These are phyloP conservation scores for Actinemys pallida DNA, from an alignment of 2,113 vertebrate species.

Conservation along the genomic window DNA sequence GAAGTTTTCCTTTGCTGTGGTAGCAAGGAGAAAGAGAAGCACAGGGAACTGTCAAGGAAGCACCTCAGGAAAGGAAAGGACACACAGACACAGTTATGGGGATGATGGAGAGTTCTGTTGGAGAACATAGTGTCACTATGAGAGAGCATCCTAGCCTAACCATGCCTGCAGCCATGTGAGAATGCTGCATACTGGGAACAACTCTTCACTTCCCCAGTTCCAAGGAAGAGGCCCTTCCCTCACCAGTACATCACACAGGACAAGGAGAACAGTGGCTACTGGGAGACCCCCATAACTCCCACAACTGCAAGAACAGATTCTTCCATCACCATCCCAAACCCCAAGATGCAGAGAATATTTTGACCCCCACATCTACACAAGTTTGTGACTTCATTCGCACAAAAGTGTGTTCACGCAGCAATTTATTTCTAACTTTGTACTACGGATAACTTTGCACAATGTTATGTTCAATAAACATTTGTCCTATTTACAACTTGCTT, in stretches of 20 bases:
- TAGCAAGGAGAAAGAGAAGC: not conserved
- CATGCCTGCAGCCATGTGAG: not conserved
- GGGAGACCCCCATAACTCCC: not conserved
- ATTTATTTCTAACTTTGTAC: not conserved
- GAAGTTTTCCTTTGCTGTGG: not conserved
- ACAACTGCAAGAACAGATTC: not conserved
- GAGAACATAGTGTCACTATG: not conserved
- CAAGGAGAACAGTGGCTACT: not conserved
- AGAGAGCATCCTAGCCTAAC: not conserved
- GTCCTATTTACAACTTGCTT: too few species aligned
- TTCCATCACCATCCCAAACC: not conserved
- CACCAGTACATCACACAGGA: not conserved
- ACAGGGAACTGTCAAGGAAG: not conserved
- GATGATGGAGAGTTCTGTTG: not conserved
- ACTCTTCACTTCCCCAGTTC: not conserved
- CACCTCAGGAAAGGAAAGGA: not conserved
- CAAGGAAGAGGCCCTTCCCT: not conserved
- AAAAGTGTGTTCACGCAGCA: not conserved
- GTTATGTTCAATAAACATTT: not conserved
- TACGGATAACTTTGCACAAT: not conserved
- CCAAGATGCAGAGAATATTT: not conserved
- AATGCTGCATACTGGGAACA: not conserved
- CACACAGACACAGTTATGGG: not conserved
- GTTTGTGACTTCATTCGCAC: not conserved
- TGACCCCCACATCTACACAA: not conserved